These are phyloP conservation scores for Gambusia holbrooki DNA, from an alignment of 2,113 vertebrate species.

Conservation along the genomic window DNA sequence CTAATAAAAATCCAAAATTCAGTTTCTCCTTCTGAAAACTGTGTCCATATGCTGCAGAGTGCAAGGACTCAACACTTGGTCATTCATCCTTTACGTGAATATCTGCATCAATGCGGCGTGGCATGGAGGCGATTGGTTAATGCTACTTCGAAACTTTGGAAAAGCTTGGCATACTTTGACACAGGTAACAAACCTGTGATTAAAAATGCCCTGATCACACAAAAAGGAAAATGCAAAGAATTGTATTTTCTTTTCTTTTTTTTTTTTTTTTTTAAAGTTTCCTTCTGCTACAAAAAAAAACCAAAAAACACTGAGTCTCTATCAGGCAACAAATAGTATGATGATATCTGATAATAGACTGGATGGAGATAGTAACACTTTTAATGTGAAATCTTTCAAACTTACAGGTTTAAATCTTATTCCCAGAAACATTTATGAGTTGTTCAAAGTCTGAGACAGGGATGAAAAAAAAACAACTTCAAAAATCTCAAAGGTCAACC, in stretches of 20 bases:
- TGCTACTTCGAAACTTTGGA: background rate
- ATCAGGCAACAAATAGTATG: background rate
- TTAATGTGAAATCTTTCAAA: slow-evolving; percentile 33
- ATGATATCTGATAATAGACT: slow-evolving; percentile 9
- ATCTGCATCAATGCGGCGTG: background rate
- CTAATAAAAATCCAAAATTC: too few relatives aligned
- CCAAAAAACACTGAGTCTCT: background rate
- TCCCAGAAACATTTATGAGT: slow-evolving; percentile 36
- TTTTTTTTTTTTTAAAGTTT: background rate
- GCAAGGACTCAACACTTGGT: background rate
- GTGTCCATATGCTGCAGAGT: too few relatives aligned
- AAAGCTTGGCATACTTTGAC: background rate
- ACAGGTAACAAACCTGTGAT: background rate
- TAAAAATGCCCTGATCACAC: background rate
- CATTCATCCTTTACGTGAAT: background rate
- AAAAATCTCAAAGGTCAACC: slow-evolving; percentile 70
- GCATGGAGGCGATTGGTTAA: too few relatives aligned
- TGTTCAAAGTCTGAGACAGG: slow-evolving; percentile 39
- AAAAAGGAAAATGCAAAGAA: background rate
- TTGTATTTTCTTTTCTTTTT: too few relatives aligned
- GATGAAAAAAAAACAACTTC: slow-evolving; percentile 42
- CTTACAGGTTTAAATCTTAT: slow-evolving; percentile 24
- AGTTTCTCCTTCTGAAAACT: too few relatives aligned
- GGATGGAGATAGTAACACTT: background rate
- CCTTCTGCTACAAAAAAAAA: background rate